phyloP scores from a whole-genome alignment of 1,140 invertebrate species.

The Drosophila rufa region DNA sequence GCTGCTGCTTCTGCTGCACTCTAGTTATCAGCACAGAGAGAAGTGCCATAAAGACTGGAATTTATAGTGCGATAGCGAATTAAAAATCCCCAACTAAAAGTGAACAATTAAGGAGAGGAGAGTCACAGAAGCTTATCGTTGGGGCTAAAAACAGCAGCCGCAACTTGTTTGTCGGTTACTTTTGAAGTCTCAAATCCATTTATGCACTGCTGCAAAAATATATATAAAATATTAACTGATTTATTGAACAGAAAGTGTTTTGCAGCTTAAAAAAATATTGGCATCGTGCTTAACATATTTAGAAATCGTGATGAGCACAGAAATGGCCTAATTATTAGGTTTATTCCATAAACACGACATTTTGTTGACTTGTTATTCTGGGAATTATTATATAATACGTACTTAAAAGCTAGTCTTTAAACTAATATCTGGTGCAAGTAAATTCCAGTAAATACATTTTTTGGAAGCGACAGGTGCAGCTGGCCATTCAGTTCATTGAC shows the following conservation, averaged over 20 bases:
- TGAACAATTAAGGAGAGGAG: conserved; percentile 36
- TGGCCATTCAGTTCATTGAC: conserved; percentile 56
- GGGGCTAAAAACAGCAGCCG: conserved; percentile 19
- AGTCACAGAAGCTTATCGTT: conserved; percentile 31
- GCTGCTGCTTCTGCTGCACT: conserved; percentile 36
- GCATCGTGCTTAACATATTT: background rate
- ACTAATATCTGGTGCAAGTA: background rate
- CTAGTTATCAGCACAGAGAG: conserved; percentile 29
- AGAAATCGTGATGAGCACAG: background rate
- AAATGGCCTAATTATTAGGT: background rate
- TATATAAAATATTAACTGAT: background rate
- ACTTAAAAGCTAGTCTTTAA: background rate
- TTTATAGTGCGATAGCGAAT: conserved; percentile 53
- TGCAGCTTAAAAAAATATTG: background rate
- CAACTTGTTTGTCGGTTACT: conserved; percentile 31
- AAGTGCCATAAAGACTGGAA: conserved; percentile 51
- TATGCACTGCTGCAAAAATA: conserved; percentile 15
- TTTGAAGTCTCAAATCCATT: conserved; percentile 33
- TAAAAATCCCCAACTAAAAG: conserved; percentile 31
- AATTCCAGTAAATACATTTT: background rate
- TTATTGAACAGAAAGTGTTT: background rate
- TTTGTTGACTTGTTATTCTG: background rate
- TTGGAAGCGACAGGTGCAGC: conserved; percentile 10
- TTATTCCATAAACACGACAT: background rate
- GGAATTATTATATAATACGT: background rate